These are phyloP conservation scores for Diogma glabrata DNA, from an alignment of 2,888 invertebrate species.

Conservation along the genomic window DNA sequence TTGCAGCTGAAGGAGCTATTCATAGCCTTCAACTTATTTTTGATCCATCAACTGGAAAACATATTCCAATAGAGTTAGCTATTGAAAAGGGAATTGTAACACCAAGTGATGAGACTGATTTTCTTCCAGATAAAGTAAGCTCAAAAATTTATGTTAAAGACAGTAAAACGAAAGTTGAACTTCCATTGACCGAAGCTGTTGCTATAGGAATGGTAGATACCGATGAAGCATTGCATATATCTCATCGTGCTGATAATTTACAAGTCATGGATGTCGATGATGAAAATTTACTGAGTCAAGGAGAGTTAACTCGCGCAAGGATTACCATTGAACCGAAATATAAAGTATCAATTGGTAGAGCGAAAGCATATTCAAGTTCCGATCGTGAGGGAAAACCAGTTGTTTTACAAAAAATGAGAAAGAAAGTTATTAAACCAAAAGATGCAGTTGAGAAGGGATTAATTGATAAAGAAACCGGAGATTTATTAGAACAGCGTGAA, in stretches of 20 bases:
- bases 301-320: slow-evolving; percentile 39
- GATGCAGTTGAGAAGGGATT: slow-evolving; percentile 70
- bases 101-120: slow-evolving; percentile 27
- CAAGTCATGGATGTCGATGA: slow-evolving; percentile 36
- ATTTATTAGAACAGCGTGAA: slow-evolving; percentile 50
- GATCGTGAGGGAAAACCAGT: slow-evolving; percentile 55
- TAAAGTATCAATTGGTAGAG: slow-evolving; percentile 49
- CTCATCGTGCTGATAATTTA: slow-evolving; percentile 17
- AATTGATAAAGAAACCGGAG: slow-evolving; percentile 63
- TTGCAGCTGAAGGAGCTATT: slow-evolving; percentile 56
- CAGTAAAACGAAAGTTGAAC: slow-evolving; percentile 38
- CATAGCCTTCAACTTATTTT: slow-evolving; percentile 56
- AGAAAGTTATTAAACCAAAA: slow-evolving; percentile 58
- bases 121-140: neutral
- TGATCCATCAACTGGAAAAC: slow-evolving; percentile 72
- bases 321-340: slow-evolving; percentile 54
- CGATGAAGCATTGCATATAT: slow-evolving; percentile 37
- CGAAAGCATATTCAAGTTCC: slow-evolving; percentile 42
- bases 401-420: slow-evolving; percentile 64
- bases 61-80: slow-evolving; percentile 69
- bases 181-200: slow-evolving; percentile 48
- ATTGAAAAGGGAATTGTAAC: slow-evolving; percentile 63
- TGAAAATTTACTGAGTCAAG: slow-evolving; percentile 38
- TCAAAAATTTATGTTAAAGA: slow-evolving; percentile 23
- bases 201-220: slow-evolving; percentile 44